Percentiles rank a stretch among this genome's conserved stretches.
These are phyloP conservation scores for Spisula solida DNA, from an alignment of 2,888 invertebrate species.

Conservation along the genomic window DNA sequence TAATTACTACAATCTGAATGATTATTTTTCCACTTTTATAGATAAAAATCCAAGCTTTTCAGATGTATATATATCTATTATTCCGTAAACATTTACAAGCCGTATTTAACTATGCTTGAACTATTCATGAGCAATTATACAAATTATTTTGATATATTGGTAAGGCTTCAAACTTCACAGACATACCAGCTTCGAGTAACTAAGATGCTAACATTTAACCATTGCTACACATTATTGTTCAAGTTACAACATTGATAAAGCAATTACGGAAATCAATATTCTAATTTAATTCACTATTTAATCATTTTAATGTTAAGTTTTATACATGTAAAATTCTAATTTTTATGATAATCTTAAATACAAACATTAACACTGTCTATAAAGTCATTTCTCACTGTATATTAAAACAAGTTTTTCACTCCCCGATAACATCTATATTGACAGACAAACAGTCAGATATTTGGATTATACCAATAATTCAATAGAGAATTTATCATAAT, in stretches of 20 bases:
- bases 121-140: too few species aligned
- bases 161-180: too few species aligned
- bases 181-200: too few species aligned
- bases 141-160: too few species aligned
- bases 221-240: not conserved
- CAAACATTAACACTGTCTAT: not conserved
- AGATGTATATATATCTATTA: too few species aligned
- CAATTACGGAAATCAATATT: too few species aligned
- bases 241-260: not conserved
- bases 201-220: too few species aligned
- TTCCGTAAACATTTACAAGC: too few species aligned
- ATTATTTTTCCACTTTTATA: not conserved
- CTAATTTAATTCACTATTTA: too few species aligned
- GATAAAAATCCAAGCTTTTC: not conserved
- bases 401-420: not conserved
- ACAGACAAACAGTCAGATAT: not conserved
- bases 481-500: not conserved
- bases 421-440: not conserved
- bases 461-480: not conserved
- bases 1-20: not conserved
- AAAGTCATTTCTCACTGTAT: not conserved
- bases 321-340: not conserved
- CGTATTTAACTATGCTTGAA: too few species aligned
- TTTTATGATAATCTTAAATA: not conserved
- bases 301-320: too few species aligned